These are phyloP conservation scores for Gonatopus flavifemur DNA, from an alignment of 1,140 invertebrate genomes.

Conservation along the genomic window DNA sequence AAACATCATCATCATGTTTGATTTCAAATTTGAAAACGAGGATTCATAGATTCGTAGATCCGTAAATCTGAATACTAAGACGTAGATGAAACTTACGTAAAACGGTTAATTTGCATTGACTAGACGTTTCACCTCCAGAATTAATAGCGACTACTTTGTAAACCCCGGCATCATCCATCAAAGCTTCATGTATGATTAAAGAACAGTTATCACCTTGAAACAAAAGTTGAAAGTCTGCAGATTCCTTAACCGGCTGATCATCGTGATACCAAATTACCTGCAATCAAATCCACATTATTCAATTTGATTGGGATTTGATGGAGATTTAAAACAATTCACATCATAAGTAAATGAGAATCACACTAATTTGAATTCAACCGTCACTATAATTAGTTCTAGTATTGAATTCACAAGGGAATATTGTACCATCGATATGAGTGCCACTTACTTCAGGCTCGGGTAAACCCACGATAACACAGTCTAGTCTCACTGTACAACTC, in stretches of 20 bases:
- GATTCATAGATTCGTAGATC: too few relatives aligned
- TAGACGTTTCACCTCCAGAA: constrained; percentile 76
- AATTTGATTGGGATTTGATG: too few relatives aligned
- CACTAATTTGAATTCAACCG: too few relatives aligned
- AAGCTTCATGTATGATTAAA: constrained; percentile 73
- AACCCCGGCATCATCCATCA: constrained; percentile 73
- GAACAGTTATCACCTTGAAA: constrained; percentile 83
- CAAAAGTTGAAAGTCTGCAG: constrained; percentile 75
- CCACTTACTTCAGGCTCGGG: constrained; percentile 76
- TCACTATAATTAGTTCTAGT: too few relatives aligned
- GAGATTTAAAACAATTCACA: too few relatives aligned
- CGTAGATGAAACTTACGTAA: constrained; percentile 40
- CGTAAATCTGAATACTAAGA: neutral
- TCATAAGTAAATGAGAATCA: too few relatives aligned
- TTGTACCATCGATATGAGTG: too few relatives aligned
- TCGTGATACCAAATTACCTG: constrained; percentile 87
- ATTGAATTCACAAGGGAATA: too few relatives aligned
- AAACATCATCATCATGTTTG: too few relatives aligned
- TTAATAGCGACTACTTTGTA: constrained; percentile 83
- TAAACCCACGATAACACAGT: constrained; percentile 81
- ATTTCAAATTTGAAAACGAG: neutral
- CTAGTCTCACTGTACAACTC: constrained; percentile 70
- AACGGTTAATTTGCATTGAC: constrained; percentile 69
- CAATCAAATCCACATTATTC: constrained; percentile 10
- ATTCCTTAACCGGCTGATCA: constrained; percentile 80